Evolutionary conservation across 64 coral and sea anemone species (phyloP), one percentile per base, ranked within the genome.

Genomic region (Cladopsammia gracilis): DNA sequence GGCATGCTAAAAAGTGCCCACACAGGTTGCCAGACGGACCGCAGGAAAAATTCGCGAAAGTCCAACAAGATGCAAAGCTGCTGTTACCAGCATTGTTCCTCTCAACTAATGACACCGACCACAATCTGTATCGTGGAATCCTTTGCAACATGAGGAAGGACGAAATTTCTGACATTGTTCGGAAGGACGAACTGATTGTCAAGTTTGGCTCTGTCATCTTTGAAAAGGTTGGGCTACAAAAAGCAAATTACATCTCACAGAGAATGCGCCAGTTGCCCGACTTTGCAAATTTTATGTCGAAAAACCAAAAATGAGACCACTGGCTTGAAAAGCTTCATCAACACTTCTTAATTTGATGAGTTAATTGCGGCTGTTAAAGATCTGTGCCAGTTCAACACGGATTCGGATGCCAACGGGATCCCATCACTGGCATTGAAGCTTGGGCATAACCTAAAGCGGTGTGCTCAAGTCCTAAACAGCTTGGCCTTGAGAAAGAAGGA

Each of bases 361-460:
- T 20, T 75, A 59, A 15, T 62, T 70, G 48, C 74, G 4, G 70
- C 70, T 4, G n/a, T 68, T 15, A 67, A 86, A n/a, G 43, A 48
- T 5, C 44, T 51, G 43, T 86, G 57, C 3, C 2, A 18, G 6
- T 84, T 65, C 48, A 5, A 18, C 13, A 4, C 4, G 20, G 67
- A 71, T 16, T 46, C 78, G 0, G 48, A 15, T 9, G 13, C 51
- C 4, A 11, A 62, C 5, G 81, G 45, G 2, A 75, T 58, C 25
- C 86, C 69, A 22, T 90, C 89, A 19, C 76, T 90, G 14, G 61
- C 89, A 3, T 66, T 92, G 0, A 74, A 92, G 80, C 89, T 92
- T 7, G 68, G 89, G 62, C 89, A 74, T 53, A 62, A 23, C 34
- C 13, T 91, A 22, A 78, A 79, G 18, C 78, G 58, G 18, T 91